phyloP scores from a whole-genome alignment of 2,888 invertebrate species.

The Agonopterix alstromeriana region DNA sequence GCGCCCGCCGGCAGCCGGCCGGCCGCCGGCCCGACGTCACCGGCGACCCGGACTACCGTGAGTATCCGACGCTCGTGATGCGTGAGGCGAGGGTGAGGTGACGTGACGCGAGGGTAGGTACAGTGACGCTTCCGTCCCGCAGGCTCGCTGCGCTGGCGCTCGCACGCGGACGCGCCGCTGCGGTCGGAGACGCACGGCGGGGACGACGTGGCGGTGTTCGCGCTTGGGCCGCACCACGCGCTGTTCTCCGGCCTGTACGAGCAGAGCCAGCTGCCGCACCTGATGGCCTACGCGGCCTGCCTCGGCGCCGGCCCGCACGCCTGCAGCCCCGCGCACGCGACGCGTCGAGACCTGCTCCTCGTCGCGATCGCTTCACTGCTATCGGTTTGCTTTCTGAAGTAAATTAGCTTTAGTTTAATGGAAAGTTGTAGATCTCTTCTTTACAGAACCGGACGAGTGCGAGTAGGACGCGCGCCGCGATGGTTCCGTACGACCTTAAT shows the following conservation, averaged over 20 bases:
- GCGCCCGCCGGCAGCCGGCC: conserved; percentile 56
- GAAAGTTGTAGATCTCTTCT: too few relatives aligned
- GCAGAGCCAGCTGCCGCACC: conserved; percentile 86
- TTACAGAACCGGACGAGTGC: too few relatives aligned
- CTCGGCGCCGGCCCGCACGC: conserved; percentile 71
- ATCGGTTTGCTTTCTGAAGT: too few relatives aligned
- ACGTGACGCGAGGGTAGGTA: too few relatives aligned
- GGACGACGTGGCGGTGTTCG: conserved; percentile 87
- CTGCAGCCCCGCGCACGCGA: conserved; percentile 44
- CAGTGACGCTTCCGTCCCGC: too few relatives aligned
- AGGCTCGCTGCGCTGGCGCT: too few relatives aligned
- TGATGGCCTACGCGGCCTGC: conserved; percentile 83
- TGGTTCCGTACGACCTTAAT: too few relatives aligned
- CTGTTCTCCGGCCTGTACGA: conserved; percentile 86
- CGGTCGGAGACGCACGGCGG: conserved; percentile 83
- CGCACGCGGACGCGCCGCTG: conserved; percentile 60
- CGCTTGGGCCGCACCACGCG: conserved; percentile 83
- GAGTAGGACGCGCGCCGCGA: too few relatives aligned
- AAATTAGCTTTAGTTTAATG: too few relatives aligned
- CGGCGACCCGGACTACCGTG: neutral
- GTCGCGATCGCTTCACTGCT: too few relatives aligned
- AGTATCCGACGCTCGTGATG: neutral
- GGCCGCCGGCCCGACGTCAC: conserved; percentile 23
- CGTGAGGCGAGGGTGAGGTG: too few relatives aligned
- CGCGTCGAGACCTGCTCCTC: too few relatives aligned